These are phyloP conservation scores for Bradypus variegatus DNA, from an alignment of 2,797 vertebrate genomes.

Conservation along the genomic window DNA sequence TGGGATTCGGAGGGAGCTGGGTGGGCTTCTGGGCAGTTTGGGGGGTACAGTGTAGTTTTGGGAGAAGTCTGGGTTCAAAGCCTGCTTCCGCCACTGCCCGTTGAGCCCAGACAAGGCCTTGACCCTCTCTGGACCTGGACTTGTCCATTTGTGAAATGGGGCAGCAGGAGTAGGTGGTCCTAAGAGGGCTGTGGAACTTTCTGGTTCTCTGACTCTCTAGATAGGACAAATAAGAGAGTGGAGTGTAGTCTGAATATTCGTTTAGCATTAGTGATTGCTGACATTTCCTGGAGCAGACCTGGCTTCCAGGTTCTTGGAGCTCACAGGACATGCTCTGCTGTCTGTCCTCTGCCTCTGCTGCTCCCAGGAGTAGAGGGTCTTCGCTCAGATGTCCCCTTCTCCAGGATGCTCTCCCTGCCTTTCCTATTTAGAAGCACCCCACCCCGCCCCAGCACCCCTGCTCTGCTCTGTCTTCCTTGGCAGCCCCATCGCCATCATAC, in stretches of 20 bases:
- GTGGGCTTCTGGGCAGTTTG: background rate
- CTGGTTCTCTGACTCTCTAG: fast-evolving
- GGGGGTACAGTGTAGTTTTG: background rate
- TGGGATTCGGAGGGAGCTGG: fast-evolving
- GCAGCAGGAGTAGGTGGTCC: too few relatives aligned
- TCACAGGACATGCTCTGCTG: background rate
- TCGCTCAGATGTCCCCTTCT: background rate
- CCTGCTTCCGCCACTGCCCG: too few relatives aligned
- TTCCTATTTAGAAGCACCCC: too few relatives aligned
- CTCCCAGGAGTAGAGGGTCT: background rate
- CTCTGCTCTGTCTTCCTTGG: background rate
- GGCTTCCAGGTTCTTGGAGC: background rate
- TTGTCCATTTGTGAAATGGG: background rate
- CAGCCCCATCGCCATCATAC: fast-evolving
- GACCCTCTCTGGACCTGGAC: background rate
- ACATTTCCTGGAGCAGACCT: background rate
- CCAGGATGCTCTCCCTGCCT: background rate
- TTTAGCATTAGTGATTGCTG: fast-evolving
- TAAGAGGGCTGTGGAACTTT: fast-evolving
- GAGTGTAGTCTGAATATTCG: fast-evolving
- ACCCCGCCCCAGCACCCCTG: too few relatives aligned
- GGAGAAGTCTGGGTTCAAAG: background rate
- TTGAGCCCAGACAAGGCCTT: too few relatives aligned
- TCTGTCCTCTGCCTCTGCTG: background rate
- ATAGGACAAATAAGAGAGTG: fast-evolving